Base-by-base conservation (phyloP, 2,797 vertebrate species). In the Melanotaenia pygmaea region DNA sequence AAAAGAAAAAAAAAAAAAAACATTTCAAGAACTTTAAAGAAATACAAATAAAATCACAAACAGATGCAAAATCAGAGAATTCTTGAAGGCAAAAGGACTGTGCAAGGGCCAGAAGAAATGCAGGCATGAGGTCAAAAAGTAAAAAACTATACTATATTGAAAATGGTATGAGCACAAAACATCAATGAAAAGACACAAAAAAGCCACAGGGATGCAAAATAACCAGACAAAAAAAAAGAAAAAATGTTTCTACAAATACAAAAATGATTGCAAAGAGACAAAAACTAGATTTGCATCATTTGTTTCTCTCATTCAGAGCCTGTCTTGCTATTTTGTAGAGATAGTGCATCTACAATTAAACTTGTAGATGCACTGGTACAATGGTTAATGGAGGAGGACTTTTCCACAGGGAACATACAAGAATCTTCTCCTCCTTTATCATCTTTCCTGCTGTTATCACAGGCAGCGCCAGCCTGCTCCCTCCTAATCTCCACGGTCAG, bases 381-480 rank as follows among this genome's bases (percentile, higher is more conserved):
- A 38, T 32, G 26, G 60, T 70, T 72, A 34, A 73, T 34, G 74
- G 77, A 80, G 51, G 58, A 81, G 58, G 40, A 68, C 63, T 45
- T 64, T 76, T 88, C 83, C 90, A 79, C 79, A 71, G 84, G 79
- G 82, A 85, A 74, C 58, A 77, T 64, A 53, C 82, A 93, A 87
- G 93, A 94, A 93, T 86, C 84, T 83, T 83, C 88, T 86, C 86
- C 82, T 82, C 28, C 77, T 88, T 88, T 88, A 91, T 93, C 89
- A 91, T 92, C 90, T 92, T 90, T 91, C 86, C 85, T 88, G 87
- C 83, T 89, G 81, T 88, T 92, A 89, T 94, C 84, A 56, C 86
- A 89, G 86, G 84, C 83, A 87, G 81, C 64, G 72, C 73, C 79
- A 79, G 74, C 80, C 79, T 14, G 72, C 76, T 83, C 79, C 61